Base-by-base conservation (phyloP, 2,113 vertebrate species). In the Alligator sinensis region DNA sequence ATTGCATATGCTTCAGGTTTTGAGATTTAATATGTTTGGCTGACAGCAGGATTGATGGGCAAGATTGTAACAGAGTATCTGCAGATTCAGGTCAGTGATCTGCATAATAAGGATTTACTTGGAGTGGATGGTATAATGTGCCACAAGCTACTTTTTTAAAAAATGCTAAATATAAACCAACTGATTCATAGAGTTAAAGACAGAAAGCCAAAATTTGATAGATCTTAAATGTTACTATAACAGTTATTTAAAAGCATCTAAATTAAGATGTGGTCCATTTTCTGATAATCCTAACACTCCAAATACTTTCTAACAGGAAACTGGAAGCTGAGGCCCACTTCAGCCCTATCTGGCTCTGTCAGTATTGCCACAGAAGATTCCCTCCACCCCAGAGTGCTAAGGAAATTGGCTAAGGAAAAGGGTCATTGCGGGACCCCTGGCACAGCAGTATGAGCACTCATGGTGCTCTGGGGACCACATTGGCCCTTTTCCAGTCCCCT, bases 21-120 rank as follows among this genome's bases (percentile, higher is more conserved):
- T 89, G 74, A 30, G 54, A 84, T 66, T 81, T 80, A 92, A 9
- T 85, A 57, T 76, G 55, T 30, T 89, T 93, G n/a, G 58, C 34
- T 91, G 64, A 21, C 77, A 80, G 89, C 72, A 87, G 87, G 77
- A 90, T 86, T 96, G 79, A 93, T 0, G 3, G 90, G 62, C 77
- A 92, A 66, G 63, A 82, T 62, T 86, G 59, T 86, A 88, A 86
- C 38, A 61, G 88, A 95, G 83, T 92, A 89, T 92, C 87, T 74
- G 74, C 84, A 95, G 87, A 96, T 97, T 90, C 84, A 87, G 93
- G 94, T 92, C 86, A 84, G 72, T 92, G 92, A 92, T 92, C 85
- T 95, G 80, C 86, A 25, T 88, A 94, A 91, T 90, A 82, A 91
- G 87, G 90, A 95, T 96, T 94, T 93, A 87, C 74, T 82, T 92